Evolutionary conservation across 2,113 vertebrate genomes (phyloP).

Genomic region (Callorhinus ursinus): DNA sequence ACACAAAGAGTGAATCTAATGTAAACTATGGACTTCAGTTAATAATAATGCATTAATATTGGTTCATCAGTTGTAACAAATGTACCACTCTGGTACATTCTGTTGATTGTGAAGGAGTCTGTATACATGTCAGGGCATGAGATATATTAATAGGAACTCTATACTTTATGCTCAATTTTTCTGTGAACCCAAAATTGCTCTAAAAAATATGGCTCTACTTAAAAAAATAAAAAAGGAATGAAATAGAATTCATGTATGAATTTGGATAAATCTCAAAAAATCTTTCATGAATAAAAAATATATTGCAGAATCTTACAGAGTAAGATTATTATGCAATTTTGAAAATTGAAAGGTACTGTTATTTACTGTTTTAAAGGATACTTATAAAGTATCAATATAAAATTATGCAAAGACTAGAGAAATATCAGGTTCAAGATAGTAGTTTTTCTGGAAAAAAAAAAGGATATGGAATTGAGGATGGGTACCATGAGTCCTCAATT

Average conservation of each 20-base stretch:
- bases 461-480: neutral
- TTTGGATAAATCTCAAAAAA: neutral
- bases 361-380: neutral
- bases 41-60: neutral
- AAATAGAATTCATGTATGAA: neutral
- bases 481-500: neutral
- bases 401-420: neutral
- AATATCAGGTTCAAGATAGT: neutral
- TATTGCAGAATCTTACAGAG: neutral
- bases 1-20: neutral
- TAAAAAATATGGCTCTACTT: neutral
- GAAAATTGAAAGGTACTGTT: neutral
- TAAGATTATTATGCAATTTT: neutral
- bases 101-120: neutral
- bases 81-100: neutral
- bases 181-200: neutral
- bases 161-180: neutral
- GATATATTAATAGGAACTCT: neutral
- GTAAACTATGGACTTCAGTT: neutral
- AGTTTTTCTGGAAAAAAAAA: neutral
- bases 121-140: rapidly evolving
- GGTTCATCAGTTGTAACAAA: neutral
- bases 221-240: neutral
- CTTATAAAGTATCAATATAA: neutral
- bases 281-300: neutral